A percentile compares a stretch with the other conserved stretches of the same genome.
Evolutionary conservation across 2,113 vertebrate species (phyloP).

Genomic region (Dipodomys ordii): DNA sequence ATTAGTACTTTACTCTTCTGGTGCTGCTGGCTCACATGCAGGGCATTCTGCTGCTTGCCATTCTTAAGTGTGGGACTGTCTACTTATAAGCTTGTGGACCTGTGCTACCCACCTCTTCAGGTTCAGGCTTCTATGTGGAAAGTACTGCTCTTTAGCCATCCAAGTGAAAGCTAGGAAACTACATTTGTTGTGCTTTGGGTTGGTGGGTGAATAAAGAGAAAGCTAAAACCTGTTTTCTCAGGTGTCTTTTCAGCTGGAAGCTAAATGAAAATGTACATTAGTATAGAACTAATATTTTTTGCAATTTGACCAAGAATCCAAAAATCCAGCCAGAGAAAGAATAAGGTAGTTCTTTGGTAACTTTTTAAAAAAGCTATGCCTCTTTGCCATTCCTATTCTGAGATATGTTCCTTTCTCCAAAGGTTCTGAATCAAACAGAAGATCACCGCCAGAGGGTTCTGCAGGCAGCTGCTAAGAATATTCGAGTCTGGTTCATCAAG

Average conservation of each 20-base stretch:
- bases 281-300: conserved; percentile 16
- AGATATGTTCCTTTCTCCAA: conserved; percentile 23
- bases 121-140: background rate
- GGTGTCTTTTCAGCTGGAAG: conserved; percentile 38
- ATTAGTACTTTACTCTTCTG: background rate
- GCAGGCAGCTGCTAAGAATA: conserved; percentile 96
- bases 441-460: conserved; percentile 97
- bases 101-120: background rate
- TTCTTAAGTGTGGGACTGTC: background rate
- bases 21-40: background rate
- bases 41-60: background rate
- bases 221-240: background rate
- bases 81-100: background rate
- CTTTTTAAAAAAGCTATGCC: background rate
- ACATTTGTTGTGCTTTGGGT: background rate
- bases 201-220: background rate
- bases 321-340: background rate
- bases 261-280: conserved; percentile 29
- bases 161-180: background rate
- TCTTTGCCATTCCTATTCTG: background rate
- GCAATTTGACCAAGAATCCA: background rate
- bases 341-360: background rate
- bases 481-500: conserved; percentile 99
- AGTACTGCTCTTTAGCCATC: background rate
- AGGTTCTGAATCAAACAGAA: conserved; percentile 99